Conservation (phyloP, 2,797 vertebrate species). For the Crocodylus rhombifer region DNA sequence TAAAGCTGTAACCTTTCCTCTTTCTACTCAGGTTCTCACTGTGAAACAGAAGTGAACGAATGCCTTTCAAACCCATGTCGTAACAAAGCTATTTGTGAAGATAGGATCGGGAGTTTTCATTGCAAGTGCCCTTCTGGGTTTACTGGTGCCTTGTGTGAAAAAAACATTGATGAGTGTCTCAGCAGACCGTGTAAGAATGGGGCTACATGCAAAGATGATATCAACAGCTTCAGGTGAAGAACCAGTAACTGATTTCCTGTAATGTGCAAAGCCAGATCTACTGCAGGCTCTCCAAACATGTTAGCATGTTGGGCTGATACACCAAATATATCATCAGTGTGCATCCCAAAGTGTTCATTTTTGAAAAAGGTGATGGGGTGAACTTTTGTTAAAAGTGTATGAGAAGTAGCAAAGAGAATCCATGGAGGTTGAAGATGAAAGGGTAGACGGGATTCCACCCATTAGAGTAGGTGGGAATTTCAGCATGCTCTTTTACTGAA, state of each 20-base stretch:
- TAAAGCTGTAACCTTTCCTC: not conserved
- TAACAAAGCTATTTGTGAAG: conserved; percentile 90
- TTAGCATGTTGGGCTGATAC: not conserved
- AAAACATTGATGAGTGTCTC: conserved; percentile 91
- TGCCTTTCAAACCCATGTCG: conserved; percentile 92
- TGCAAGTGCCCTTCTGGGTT: conserved; percentile 91
- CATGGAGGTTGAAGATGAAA: not conserved
- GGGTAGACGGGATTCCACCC: not conserved
- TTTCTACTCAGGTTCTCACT: conserved; percentile 84
- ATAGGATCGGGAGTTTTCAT: conserved; percentile 87
- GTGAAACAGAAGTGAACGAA: conserved; percentile 93
- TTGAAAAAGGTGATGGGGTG: not conserved
- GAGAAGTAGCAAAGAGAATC: not conserved
- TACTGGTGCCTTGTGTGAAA: conserved; percentile 89
- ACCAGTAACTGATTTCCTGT: not conserved
- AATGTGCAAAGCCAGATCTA: not conserved
- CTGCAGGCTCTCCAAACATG: not conserved
- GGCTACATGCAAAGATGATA: conserved; percentile 89
- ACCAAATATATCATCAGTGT: not conserved
- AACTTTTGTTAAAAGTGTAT: not conserved
- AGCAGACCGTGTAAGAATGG: conserved; percentile 93
- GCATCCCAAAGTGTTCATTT: not conserved
- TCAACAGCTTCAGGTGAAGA: conserved; percentile 91
- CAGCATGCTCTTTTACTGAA: not conserved
- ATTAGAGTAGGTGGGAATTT: not conserved